Base-by-base conservation (phyloP, 1,140 invertebrate species). In the Papilio glaucus region DNA sequence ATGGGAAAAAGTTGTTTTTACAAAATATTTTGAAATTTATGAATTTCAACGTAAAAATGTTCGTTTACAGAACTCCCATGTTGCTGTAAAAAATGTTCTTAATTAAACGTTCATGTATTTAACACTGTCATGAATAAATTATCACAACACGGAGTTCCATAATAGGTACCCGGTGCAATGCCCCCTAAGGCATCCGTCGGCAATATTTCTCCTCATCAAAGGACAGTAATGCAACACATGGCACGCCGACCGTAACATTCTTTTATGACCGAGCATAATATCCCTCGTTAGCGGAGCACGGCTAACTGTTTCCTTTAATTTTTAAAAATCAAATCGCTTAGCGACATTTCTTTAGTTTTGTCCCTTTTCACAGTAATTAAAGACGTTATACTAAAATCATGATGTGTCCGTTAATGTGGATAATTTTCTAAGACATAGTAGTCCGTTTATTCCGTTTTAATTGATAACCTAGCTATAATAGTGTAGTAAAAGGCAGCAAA, bases 221-320 rank as follows among this genome's bases (percentile, higher is more conserved):
- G 67, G 42, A 49, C 45, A 69, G 42, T 45, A 68, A 68, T 68
- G 65, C 42, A 68, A 45, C 65, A 49, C 67, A 69, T 53, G 67
- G 67, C 67, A 53, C 26, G 42, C 67, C 26, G 67, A 69, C 67
- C 67, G 67, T 69, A 69, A 69, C 67, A 69, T 49, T 69, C 67
- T 69, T 69, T 69, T 69, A 69, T 69, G 67, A 69, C 8, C n/a
- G 67, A 49, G 67, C 42, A 69, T 69, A 69, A 69, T 69, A 49
- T 53, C 13, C 21, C 67, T 69, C 67, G 42, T 69, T 69, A 57
- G 67, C 45, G 26, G 15, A 69, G 42, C 41, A n/a, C 67, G 4
- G 13, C 33, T 53, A 69, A 69, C 67, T 53, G 67, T 69, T 49
- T 69, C 67, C 67, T 69, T 69, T 69, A n/a, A 69, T 69, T 29